phyloP scores from a whole-genome alignment of 2,797 vertebrate genomes.

The Enteromius anoplus region DNA sequence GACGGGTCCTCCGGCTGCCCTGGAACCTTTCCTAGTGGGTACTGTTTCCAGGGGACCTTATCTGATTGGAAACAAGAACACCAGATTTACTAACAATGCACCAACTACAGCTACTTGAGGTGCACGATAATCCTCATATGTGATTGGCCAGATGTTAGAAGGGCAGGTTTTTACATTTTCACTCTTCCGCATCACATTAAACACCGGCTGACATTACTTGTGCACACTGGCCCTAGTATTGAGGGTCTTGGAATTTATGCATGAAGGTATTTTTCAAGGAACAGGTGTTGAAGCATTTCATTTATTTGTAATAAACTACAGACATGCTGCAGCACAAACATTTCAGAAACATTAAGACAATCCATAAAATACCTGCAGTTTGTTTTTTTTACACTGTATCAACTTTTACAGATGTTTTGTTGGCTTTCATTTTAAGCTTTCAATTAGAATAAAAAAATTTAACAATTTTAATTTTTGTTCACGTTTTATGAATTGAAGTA shows the following conservation, averaged over 20 bases:
- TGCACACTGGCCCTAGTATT: not conserved
- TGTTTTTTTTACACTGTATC: not conserved
- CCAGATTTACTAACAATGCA: not conserved
- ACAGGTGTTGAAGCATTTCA: not conserved
- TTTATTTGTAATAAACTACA: not conserved
- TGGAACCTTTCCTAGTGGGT: slow-evolving; percentile 88
- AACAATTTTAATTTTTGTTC: not conserved
- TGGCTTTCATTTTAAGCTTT: not conserved
- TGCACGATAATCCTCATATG: not conserved
- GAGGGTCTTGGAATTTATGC: not conserved
- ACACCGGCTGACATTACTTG: not conserved
- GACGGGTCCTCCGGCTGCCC: slow-evolving; percentile 91
- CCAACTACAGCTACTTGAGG: not conserved
- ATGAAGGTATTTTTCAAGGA: not conserved
- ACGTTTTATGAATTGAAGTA: not conserved
- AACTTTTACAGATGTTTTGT: not conserved
- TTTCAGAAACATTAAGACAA: not conserved
- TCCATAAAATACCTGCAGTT: not conserved
- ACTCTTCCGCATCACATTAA: not conserved
- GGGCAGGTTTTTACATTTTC: not conserved
- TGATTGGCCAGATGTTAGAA: not conserved
- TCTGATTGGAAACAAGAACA: slow-evolving; percentile 70
- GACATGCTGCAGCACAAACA: not conserved
- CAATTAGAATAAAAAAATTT: too few species aligned
- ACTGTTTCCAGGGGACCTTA: slow-evolving; percentile 84